phyloP scores from a whole-genome alignment of 2,797 vertebrate species.

The Leptoclinus maculatus region DNA sequence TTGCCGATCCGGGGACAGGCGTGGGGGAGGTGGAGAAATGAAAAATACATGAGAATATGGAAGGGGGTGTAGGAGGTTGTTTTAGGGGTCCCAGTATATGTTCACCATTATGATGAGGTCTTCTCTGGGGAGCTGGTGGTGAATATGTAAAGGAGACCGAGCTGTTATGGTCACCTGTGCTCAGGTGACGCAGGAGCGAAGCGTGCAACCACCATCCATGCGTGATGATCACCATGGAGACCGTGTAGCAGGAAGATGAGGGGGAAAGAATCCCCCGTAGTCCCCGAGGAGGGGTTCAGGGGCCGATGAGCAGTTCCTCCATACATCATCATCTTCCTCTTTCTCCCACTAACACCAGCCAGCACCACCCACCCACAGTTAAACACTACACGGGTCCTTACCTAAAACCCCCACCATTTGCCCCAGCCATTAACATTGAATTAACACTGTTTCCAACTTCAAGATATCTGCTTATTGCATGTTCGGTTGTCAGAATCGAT shows the following conservation, averaged over 20 bases:
- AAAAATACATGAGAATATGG: constrained; percentile 46
- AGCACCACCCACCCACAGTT: neutral
- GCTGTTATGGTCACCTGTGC: constrained; percentile 46
- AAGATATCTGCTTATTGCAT: no score
- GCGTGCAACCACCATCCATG: constrained; percentile 42
- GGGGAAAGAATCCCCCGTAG: constrained; percentile 58
- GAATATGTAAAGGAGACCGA: constrained; percentile 48
- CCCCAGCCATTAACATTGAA: no score
- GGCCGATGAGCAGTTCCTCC: constrained; percentile 79
- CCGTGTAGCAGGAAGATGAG: constrained; percentile 12
- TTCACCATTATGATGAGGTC: constrained; percentile 54
- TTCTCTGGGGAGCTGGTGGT: constrained; percentile 25
- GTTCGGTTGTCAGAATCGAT: no score
- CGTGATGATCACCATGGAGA: constrained; percentile 66
- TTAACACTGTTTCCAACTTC: no score
- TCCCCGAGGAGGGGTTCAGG: constrained; percentile 75
- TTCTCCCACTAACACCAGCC: constrained; percentile 13
- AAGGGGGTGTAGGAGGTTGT: constrained; percentile 27
- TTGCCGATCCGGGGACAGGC: constrained; percentile 43
- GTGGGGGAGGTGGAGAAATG: constrained; percentile 45
- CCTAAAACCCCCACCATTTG: neutral
- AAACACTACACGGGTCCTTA: neutral
- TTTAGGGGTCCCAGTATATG: constrained; percentile 41
- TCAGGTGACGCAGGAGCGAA: constrained; percentile 29
- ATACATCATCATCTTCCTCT: constrained; percentile 36